A percentile compares a stretch with the other conserved stretches of the same genome.
These are phyloP conservation scores for Acrobeloides nanus DNA, from an alignment of 2,888 invertebrate genomes.

Conservation along the genomic window DNA sequence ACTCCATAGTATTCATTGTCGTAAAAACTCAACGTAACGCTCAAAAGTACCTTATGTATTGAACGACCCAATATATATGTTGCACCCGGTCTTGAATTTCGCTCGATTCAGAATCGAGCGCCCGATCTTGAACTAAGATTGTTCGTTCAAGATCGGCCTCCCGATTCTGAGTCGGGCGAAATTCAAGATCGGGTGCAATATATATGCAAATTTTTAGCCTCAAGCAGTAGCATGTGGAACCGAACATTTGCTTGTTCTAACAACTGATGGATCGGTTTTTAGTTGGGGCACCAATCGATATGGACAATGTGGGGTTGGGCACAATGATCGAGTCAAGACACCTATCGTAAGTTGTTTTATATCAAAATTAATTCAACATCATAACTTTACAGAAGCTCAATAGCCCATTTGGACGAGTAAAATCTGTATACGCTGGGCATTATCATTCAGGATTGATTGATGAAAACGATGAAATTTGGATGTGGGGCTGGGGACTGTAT, in stretches of 20 bases:
- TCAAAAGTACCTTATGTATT: too few species aligned
- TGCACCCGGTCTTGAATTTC: too few species aligned
- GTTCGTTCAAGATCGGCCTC: too few species aligned
- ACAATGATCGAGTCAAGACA: slow-evolving; percentile 14
- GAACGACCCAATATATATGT: too few species aligned
- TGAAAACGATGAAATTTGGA: slow-evolving; percentile 32
- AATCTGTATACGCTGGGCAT: slow-evolving; percentile 38
- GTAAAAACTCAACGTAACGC: too few species aligned
- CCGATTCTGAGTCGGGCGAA: too few species aligned
- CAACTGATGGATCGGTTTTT: slow-evolving; percentile 29
- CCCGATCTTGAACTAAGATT: too few species aligned
- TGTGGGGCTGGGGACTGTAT: slow-evolving; percentile 45
- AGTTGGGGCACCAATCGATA: slow-evolving; percentile 40
- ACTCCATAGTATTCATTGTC: too few species aligned
- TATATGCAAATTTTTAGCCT: slow-evolving; percentile 26
- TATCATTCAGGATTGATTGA: slow-evolving; percentile 41
- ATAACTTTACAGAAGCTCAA: slow-evolving; percentile 30
- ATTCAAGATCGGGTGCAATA: too few species aligned
- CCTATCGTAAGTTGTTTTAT: slow-evolving; percentile 16
- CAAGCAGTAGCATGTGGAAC: slow-evolving; percentile 37
- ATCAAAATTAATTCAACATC: neutral
- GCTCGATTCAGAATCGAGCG: too few species aligned
- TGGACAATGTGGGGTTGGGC: slow-evolving; percentile 45
- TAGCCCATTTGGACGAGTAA: slow-evolving; percentile 29
- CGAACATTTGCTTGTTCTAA: slow-evolving; percentile 41